Percentiles rank a stretch among this genome's conserved stretches.
phyloP scores from a whole-genome alignment of 2,888 invertebrate species.

The Ephialtes manifestator region DNA sequence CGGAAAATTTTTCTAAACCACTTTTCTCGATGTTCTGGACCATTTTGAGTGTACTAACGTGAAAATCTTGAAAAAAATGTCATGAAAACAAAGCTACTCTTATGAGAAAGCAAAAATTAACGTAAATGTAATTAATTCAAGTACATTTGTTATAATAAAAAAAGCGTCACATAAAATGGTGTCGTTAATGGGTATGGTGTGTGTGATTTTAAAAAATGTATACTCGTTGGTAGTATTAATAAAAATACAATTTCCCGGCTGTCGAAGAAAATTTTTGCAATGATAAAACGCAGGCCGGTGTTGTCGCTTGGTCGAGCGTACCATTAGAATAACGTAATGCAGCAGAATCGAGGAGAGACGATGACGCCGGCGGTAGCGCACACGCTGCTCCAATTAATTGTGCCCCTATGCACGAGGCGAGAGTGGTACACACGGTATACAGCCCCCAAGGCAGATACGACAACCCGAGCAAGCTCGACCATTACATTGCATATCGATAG shows the following conservation, averaged over 20 bases:
- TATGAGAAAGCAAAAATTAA: no score
- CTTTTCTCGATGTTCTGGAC: no score
- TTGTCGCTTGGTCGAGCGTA: slow-evolving; percentile 60
- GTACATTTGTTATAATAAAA: no score
- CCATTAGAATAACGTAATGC: slow-evolving; percentile 62
- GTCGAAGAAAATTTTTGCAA: slow-evolving; percentile 61
- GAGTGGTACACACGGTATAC: slow-evolving; percentile 9
- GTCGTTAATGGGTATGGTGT: no score
- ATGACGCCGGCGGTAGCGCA: slow-evolving; percentile 41
- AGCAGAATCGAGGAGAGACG: slow-evolving; percentile 39
- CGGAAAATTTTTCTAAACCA: no score
- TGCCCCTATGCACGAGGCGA: slow-evolving; percentile 60
- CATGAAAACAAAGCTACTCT: no score
- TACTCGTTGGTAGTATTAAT: slow-evolving; percentile 21
- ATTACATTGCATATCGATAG: slow-evolving; percentile 60
- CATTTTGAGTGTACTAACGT: no score
- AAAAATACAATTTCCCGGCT: slow-evolving; percentile 61
- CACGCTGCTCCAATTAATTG: slow-evolving; percentile 68
- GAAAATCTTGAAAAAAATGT: no score
- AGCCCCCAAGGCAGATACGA: slow-evolving; percentile 27
- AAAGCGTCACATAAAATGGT: no score
- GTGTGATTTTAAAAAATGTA: no score
- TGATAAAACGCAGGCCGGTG: slow-evolving; percentile 26
- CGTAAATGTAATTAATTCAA: no score
- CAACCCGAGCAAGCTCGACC: slow-evolving; percentile 36